phyloP scores from a whole-genome alignment of 2,888 invertebrate species.

The Ganaspis brasiliensis region DNA sequence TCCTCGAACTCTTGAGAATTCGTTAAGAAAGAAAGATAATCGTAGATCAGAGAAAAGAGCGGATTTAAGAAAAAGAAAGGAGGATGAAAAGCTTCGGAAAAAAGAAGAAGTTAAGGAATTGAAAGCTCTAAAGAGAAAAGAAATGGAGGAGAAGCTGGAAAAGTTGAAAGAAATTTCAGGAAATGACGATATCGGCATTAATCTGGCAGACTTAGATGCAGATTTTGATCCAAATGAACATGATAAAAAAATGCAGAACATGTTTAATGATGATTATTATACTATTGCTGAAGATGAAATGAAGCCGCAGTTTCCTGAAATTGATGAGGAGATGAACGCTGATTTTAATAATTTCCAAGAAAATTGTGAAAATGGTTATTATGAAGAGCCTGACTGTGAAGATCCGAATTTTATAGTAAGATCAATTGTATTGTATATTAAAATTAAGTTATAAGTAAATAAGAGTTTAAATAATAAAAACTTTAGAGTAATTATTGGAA shows the following conservation, averaged over 20 bases:
- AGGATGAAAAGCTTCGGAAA: slow-evolving; percentile 89
- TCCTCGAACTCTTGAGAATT: slow-evolving; percentile 93
- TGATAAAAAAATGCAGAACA: slow-evolving; percentile 91
- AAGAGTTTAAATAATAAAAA: too few species aligned
- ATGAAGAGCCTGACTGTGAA: slow-evolving; percentile 85
- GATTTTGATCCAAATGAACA: slow-evolving; percentile 96
- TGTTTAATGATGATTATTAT: slow-evolving; percentile 95
- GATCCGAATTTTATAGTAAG: slow-evolving; percentile 91
- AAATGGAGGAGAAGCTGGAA: slow-evolving; percentile 94
- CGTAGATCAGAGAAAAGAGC: slow-evolving; percentile 89
- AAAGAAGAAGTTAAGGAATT: slow-evolving; percentile 93
- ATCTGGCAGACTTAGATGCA: slow-evolving; percentile 87
- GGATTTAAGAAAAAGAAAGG: slow-evolving; percentile 88
- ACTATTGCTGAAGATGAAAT: slow-evolving; percentile 84
- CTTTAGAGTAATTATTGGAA: too few species aligned
- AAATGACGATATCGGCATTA: slow-evolving; percentile 73
- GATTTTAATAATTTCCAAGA: slow-evolving; percentile 87
- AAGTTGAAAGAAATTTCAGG: slow-evolving; percentile 93
- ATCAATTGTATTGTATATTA: slow-evolving; percentile 47
- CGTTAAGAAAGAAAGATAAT: slow-evolving; percentile 90
- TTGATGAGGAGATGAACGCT: slow-evolving; percentile 88
- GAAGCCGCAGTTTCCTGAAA: slow-evolving; percentile 93
- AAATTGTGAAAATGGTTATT: slow-evolving; percentile 70
- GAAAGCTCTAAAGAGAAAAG: slow-evolving; percentile 92
- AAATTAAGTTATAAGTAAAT: too few species aligned